Base-by-base conservation (phyloP, 2,113 vertebrate species). In the Planiliza haematocheilus region DNA sequence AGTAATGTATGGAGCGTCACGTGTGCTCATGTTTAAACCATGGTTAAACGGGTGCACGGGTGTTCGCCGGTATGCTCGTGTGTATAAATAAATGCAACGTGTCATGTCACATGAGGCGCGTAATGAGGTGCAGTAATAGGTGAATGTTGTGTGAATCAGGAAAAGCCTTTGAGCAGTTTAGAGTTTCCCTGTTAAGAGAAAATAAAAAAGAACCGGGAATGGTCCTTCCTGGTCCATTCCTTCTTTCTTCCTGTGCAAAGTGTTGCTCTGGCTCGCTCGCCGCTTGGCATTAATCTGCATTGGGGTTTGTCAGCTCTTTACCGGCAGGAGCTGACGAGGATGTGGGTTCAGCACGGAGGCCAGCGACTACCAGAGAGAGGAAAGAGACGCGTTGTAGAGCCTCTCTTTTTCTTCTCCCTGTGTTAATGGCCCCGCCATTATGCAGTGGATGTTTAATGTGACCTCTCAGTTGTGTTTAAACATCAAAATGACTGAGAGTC, bases 261-360 rank as follows among this genome's bases (percentile, higher is more conserved):
- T 1, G 17, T 7, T 38, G 49, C 59, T 73, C 11, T 0, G 59
- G 24, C 63, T 59, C 2, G 38, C 61, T 66, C 76, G 18, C 38
- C 4, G 36, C 63, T 59, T 71, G 38, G 57, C 43, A 60, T 63
- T 55, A 74, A 78, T 64, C 53, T 43, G 48, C 1, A 11, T 17
- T 10, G 53, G 46, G 24, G 34, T 13, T 64, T 55, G 58, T 79
- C 67, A 59, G 69, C 77, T 70, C 63, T 87, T 85, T 65, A 73
- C 66, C 24, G 24, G 60, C 59, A 67, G 55, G 63, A 18, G 71
- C 63, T 70, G 59, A 76, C 53, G 50, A 34, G 0, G 46, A 41
- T 46, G 61, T 12, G 13, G 62, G 57, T 71, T 87, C 82, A 74
- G 76, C 60, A 71, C 55, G 20, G 45, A 70, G 63, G 74, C 49